Evolutionary conservation across 92 coral and sea anemone genomes (phyloP).

Genomic region (Pocillopora grandis): DNA sequence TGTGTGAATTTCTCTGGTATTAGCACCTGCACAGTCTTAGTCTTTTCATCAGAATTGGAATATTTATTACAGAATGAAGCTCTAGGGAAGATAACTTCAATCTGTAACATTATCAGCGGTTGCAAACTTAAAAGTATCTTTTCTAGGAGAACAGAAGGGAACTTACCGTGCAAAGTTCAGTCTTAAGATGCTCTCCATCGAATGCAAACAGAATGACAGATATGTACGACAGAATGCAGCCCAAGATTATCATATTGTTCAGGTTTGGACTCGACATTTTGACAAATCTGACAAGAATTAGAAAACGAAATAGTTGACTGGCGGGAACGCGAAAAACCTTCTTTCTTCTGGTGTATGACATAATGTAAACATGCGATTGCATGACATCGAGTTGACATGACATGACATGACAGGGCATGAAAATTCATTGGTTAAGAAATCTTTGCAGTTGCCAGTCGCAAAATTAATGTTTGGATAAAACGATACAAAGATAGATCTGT

Average conservation of each 20-base stretch:
- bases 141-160: background rate
- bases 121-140: too few relatives aligned
- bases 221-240: slow-evolving; percentile 68
- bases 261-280: slow-evolving; percentile 84
- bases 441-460: too few relatives aligned
- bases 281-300: slow-evolving; percentile 42
- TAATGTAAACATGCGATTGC: background rate
- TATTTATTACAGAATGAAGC: too few relatives aligned
- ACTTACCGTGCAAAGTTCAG: slow-evolving; percentile 50
- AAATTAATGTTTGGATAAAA: too few relatives aligned
- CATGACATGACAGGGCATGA: background rate
- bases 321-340: too few relatives aligned
- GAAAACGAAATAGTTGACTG: background rate
- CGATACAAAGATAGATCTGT: too few relatives aligned
- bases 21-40: too few relatives aligned
- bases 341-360: background rate
- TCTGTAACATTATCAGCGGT: too few relatives aligned
- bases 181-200: slow-evolving; percentile 62
- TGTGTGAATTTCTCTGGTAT: too few relatives aligned
- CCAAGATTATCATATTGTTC: slow-evolving; percentile 70
- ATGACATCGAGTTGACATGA: background rate
- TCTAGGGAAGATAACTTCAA: too few relatives aligned
- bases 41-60: too few relatives aligned
- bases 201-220: slow-evolving; percentile 70
- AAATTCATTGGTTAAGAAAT: background rate